Conservation (phyloP, 1,140 invertebrate species). For the Plutomurus gul region DNA sequence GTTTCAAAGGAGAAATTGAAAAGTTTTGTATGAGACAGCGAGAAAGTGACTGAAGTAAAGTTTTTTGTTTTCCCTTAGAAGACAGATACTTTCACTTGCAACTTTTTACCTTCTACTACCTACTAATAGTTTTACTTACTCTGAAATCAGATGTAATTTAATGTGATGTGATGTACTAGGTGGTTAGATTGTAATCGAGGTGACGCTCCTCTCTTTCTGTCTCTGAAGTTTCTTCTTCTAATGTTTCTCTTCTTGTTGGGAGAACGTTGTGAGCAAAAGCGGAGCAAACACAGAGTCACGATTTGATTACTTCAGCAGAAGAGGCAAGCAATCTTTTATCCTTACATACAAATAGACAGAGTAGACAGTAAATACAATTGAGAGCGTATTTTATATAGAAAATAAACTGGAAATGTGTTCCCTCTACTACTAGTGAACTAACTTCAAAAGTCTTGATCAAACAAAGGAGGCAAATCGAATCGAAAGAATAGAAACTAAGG, state of each 20-base stretch:
- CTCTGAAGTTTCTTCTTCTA: not conserved
- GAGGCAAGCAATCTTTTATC: not conserved
- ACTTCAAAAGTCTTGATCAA: no score
- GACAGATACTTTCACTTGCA: slow-evolving; percentile 23
- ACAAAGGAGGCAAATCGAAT: no score
- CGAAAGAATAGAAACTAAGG: not conserved
- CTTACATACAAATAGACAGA: not conserved
- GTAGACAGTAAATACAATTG: no score
- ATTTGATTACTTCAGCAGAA: not conserved
- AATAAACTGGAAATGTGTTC: no score
- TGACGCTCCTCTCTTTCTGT: not conserved
- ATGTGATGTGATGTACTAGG: slow-evolving; percentile 1
- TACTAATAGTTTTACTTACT: slow-evolving; percentile 19
- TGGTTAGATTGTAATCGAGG: not conserved
- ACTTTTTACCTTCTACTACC: slow-evolving; percentile 3
- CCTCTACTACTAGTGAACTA: no score
- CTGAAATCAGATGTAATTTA: slow-evolving; percentile 18
- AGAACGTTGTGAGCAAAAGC: not conserved
- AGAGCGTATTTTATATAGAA: no score
- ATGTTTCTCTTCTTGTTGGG: not conserved
- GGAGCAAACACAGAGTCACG: not conserved
- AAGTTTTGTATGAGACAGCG: not conserved
- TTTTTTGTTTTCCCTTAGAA: slow-evolving; percentile 8
- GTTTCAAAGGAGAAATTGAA: slow-evolving; percentile 2
- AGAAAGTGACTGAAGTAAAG: slow-evolving; percentile 4